phyloP scores from a whole-genome alignment of 2,888 invertebrate species.

The Cotesia congregata region DNA sequence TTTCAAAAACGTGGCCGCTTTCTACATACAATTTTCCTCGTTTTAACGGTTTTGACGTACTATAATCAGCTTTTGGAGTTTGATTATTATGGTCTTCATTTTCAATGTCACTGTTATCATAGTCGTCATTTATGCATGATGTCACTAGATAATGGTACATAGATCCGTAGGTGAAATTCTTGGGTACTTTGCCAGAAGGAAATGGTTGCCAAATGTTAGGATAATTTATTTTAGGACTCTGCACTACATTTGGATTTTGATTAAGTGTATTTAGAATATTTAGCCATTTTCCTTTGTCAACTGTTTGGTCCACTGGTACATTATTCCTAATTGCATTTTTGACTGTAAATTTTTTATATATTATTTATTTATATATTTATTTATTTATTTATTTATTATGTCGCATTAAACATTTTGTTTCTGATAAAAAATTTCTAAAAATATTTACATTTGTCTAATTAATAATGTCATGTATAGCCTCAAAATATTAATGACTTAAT shows the following conservation, averaged over 20 bases:
- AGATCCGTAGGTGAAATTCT: constrained; percentile 35
- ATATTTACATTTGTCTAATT: constrained; percentile 8
- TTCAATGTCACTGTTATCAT: constrained; percentile 5
- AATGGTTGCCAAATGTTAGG: constrained; percentile 40
- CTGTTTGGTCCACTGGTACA: constrained; percentile 34
- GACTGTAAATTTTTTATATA: constrained; percentile 33
- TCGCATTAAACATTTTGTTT: too few relatives aligned
- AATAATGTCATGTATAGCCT: neutral
- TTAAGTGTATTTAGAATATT: neutral
- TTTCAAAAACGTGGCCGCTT: constrained; percentile 39
- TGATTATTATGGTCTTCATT: constrained; percentile 13
- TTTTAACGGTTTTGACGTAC: constrained; percentile 42
- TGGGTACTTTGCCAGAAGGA: constrained; percentile 32
- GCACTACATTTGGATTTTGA: constrained; percentile 18
- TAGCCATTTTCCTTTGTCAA: constrained; percentile 41
- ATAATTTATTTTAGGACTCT: constrained; percentile 4
- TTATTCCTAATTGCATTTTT: constrained; percentile 37
- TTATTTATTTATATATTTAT: too few relatives aligned
- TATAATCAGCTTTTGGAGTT: constrained; percentile 33
- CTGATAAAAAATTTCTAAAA: too few relatives aligned
- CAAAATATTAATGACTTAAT: too few relatives aligned
- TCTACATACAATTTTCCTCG: constrained; percentile 43
- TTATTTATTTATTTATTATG: too few relatives aligned
- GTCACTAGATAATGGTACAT: constrained; percentile 40
- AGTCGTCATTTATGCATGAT: constrained; percentile 31